Base-by-base conservation (phyloP, 1,140 invertebrate genomes). In the Brachionus manjavacas region DNA sequence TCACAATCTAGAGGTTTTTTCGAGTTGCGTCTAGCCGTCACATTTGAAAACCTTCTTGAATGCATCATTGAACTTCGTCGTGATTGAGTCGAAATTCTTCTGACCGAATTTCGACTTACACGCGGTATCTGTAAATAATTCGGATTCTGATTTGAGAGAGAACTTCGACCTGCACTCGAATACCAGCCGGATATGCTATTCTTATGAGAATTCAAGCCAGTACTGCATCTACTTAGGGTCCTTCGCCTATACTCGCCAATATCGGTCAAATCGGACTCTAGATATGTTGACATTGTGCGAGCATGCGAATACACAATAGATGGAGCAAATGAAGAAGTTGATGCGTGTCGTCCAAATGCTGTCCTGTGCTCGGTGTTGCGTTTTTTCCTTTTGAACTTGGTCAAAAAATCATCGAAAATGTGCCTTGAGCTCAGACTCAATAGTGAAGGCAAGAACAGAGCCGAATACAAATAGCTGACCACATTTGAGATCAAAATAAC, bases 231-330 rank as follows among this genome's bases (percentile, higher is more conserved):
- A 20, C 79, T 81, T 23, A 81, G 31, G 12, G 79, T 81, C 52
- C 79, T 60, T 64, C 79, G 52, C 39, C 79, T 81, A 4, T 81
- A 68, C 16, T 81, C 79, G 3, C 52, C 79, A 64, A 64, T 68
- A 46, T 81, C 79, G 7, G 16, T 64, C 23, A 81, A 8, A 35
- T 81, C 79, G 12, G 35, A 35, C 35, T 81, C 79, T 3, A 81
- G 16, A 60, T 28, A 81, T 3, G 16, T 64, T 3, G 52, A 64
- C 12, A 23, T 35, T 3, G 79, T 81, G n/a, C 16, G n/a, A 11
- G 79, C 79, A 81, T 81, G 79, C 3, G 79, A 81, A 46, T 64
- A 81, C 2, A 81, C 35, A 39, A 64, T 68, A 16, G 79, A 81
- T 31, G 79, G 79, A 43, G 79, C 49, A 39, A 64, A 68, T 25